A percentile compares a stretch with the other conserved stretches of the same genome.
Conservation (phyloP, 2,888 invertebrate genomes). For the Lottia gigantea region DNA sequence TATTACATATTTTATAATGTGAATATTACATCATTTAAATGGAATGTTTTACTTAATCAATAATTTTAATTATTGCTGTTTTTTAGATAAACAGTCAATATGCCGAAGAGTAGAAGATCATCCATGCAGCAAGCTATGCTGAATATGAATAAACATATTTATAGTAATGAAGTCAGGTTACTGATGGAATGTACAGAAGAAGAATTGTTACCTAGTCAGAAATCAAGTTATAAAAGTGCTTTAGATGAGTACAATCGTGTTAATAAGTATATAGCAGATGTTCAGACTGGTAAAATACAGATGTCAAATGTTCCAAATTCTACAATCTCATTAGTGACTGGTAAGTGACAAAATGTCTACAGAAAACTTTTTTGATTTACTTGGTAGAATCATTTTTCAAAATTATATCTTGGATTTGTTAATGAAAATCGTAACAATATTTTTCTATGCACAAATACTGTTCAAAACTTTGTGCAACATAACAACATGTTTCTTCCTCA, state of each 20-base stretch:
- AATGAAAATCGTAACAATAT: too few species aligned
- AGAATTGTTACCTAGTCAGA: constrained; percentile 77
- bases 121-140: not conserved
- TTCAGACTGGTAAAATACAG: not conserved
- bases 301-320: not conserved
- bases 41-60: too few species aligned
- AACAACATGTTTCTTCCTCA: too few species aligned
- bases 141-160: not conserved
- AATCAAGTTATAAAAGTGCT: constrained; percentile 74
- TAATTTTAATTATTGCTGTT: too few species aligned
- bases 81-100: not conserved
- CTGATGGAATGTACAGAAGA: constrained; percentile 79
- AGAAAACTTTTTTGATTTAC: too few species aligned
- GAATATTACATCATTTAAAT: too few species aligned
- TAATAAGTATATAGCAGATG: constrained; percentile 11
- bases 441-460: too few species aligned
- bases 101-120: constrained; percentile 8
- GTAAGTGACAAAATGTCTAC: not conserved
- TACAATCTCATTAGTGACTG: not conserved
- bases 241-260: constrained; percentile 73
- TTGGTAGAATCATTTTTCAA: too few species aligned
- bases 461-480: too few species aligned
- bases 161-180: constrained; percentile 34
- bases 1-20: too few species aligned
- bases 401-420: too few species aligned